These are phyloP conservation scores for Tenthredo mesomela DNA, from an alignment of 2,888 invertebrate genomes.

Conservation along the genomic window DNA sequence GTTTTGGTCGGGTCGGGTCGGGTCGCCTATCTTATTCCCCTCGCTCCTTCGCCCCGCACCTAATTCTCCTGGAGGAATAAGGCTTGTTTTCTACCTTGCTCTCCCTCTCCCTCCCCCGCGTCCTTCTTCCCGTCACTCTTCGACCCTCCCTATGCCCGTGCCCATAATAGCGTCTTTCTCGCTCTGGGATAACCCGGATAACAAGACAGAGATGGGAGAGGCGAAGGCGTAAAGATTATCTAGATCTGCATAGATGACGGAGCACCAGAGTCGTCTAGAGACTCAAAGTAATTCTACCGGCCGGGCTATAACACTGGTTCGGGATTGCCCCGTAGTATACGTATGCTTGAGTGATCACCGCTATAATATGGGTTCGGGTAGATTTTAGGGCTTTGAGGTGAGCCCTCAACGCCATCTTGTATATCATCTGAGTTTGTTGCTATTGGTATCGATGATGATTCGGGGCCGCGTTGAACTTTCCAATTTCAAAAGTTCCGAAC, in stretches of 20 bases:
- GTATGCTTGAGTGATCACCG: conserved; percentile 27
- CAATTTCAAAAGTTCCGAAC: too few relatives aligned
- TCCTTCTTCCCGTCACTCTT: conserved; percentile 22
- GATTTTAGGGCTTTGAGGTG: conserved; percentile 23
- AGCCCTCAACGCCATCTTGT: conserved; percentile 13
- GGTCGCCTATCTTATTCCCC: conserved; percentile 39
- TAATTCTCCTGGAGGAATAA: conserved; percentile 28
- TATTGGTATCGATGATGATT: background rate
- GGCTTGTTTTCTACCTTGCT: conserved; percentile 40
- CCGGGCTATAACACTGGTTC: conserved; percentile 59
- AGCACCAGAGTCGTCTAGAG: conserved; percentile 43
- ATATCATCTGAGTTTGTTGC: background rate
- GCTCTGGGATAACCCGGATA: background rate
- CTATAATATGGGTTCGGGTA: conserved; percentile 22
- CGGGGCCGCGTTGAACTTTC: too few relatives aligned
- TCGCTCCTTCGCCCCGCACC: background rate
- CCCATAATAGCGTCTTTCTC: background rate
- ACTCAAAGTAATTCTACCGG: conserved; percentile 58
- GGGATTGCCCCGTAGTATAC: conserved; percentile 47
- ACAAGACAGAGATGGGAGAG: background rate
- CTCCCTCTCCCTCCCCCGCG: conserved; percentile 34
- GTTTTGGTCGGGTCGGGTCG: conserved; percentile 61
- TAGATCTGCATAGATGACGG: conserved; percentile 47
- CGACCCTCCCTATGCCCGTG: background rate
- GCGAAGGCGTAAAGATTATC: conserved; percentile 36